Base-by-base conservation (phyloP, 2,888 invertebrate species). In the Tholera decimalis region DNA sequence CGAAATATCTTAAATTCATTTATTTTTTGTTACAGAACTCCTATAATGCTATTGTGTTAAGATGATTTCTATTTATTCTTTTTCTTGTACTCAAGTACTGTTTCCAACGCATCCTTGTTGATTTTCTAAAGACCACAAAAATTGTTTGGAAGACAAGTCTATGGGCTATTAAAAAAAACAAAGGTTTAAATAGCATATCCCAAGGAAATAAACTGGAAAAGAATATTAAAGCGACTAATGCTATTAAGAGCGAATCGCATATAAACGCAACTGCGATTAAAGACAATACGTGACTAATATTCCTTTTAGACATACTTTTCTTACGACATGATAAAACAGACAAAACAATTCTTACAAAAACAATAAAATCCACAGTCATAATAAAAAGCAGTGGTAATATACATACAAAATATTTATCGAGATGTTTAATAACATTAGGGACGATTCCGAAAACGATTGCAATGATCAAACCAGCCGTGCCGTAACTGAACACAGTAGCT, bases 301-400 rank as follows among this genome's bases (percentile, higher is more conserved):
- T 77, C 43, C 79, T 37, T 39, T 44, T 35, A 2, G 75, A 79
- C 41, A 74, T 47, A 30, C 28, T 57, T 15, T 18, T 43, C 9
- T 65, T 69, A 56, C 58, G 56, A 20, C 76, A 77, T 1, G 75
- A 74, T 35, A 77, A 39, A 1, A 77, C 79, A 39, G 49, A 74
- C 1, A 24, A 3, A 6, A 59, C n/a, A 6, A 79, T 70, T 59
- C 56, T 62, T 15, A 74, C 35, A 44, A 74, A 79, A 43, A 74
- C 3, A 8, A 70, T 0, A 9, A 74, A 61, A 33, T 64, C 69
- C 3, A 55, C 20, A 13, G 26, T 26, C 26, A 47, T 33, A 7
- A 78, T 22, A 13, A 58, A 22, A 24, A 54, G 0, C 5, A 47
- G 5, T 22, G 50, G 20, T n/a, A 66, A 43, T 6, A 20, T 0